Base-by-base conservation (phyloP, 1,140 invertebrate species). In the Drosophila elegans region DNA sequence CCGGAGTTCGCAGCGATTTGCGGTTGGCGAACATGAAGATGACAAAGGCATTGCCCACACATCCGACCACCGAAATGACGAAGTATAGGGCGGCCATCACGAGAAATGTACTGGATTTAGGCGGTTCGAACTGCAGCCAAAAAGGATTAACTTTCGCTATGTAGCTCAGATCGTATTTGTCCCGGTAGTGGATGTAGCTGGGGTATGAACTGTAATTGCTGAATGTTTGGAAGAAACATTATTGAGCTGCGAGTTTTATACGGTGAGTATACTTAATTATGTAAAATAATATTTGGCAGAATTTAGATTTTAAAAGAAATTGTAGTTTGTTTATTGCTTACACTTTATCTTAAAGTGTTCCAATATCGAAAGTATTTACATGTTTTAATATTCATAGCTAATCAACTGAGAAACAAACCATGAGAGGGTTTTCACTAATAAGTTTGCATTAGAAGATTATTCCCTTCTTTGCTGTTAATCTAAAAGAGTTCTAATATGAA, bases 1-100 rank as follows among this genome's bases (percentile, higher is more conserved):
- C 95, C 10, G 96, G 95, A 3, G 96, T 97, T 39, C 95, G 93
- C 39, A 97, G 92, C 1, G 94, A 94, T 77, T 95, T 94, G 66
- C 95, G 95, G 80, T 96, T 95, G 13, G 77, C 66, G n/a, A 89
- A 89, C 84, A 89, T 89, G 12, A 89, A 94, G 46, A 96, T 93
- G 13, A 96, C 95, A 10, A 95, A 91, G 2, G 93, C 89, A 82
- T 96, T 96, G 10, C 95, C 95, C 84, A 93, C 93, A 38, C 94
- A 92, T 5, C 95, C 95, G 34, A 94, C 76, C 11, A 94, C 91
- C 62, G 94, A 93, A 62, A 96, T 94, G 3, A 95, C 62, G 11
- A 93, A 76, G 80, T 96, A 96, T 5, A 95, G 54, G 3, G 91
- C 78, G 1, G 93, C 95, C 62, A 96, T 91, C 0, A 92, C 83